Percentiles rank a stretch among this genome's conserved stretches.
Evolutionary conservation across 2,113 vertebrate genomes (phyloP).

Genomic region (Salvelinus namaycush): DNA sequence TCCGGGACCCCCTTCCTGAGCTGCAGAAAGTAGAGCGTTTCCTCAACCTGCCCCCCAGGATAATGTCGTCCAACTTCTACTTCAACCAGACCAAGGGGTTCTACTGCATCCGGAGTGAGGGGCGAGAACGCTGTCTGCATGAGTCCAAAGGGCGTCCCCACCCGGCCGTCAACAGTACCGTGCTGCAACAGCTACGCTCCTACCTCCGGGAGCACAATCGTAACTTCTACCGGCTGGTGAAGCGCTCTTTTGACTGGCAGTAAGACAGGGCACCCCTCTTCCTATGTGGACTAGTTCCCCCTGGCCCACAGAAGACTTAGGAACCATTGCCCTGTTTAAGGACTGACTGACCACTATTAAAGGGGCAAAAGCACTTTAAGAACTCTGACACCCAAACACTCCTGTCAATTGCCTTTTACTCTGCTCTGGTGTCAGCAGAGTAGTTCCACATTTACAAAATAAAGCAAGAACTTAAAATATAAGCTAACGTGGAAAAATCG

Average conservation of each 20-base stretch:
- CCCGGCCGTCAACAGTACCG: conserved; percentile 83
- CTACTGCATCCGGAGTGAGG: conserved; percentile 90
- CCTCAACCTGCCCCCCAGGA: conserved; percentile 84
- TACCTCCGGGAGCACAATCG: conserved; percentile 90
- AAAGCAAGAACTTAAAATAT: conserved; percentile 37
- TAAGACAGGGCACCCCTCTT: conserved; percentile 47
- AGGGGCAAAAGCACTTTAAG: conserved; percentile 64
- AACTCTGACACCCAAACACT: conserved; percentile 33
- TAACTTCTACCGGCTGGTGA: conserved; percentile 89
- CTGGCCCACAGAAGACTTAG: neutral
- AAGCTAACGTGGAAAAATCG: conserved; percentile 46
- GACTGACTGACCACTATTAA: conserved; percentile 19
- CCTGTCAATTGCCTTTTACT: conserved; percentile 56
- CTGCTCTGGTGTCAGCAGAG: conserved; percentile 55
- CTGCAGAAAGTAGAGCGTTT: conserved; percentile 89
- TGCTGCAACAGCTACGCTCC: conserved; percentile 85
- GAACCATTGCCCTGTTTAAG: conserved; percentile 33
- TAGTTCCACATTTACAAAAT: conserved; percentile 51
- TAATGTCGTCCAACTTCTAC: conserved; percentile 90
- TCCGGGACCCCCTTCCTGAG: conserved; percentile 87
- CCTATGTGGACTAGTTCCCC: conserved; percentile 19
- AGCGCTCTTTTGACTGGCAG: conserved; percentile 89
- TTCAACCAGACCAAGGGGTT: conserved; percentile 96
- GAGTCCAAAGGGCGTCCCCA: conserved; percentile 93
- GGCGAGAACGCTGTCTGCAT: conserved; percentile 88